Conservation (phyloP, 2,113 vertebrate species). For the Bubo bubo region DNA sequence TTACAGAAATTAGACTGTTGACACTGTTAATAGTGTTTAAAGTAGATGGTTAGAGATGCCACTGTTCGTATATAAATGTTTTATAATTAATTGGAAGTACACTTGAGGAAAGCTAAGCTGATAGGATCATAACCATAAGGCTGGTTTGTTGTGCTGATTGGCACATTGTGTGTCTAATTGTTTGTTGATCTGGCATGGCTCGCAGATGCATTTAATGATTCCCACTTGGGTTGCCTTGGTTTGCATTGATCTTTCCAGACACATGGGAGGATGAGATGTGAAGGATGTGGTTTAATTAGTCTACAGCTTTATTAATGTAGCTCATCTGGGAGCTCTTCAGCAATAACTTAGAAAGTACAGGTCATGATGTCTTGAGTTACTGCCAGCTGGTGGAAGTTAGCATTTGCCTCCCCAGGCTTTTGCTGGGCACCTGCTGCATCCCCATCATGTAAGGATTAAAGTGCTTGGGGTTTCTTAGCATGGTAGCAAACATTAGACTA, state of each 20-base stretch:
- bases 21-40: conserved; percentile 35
- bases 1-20: conserved; percentile 34
- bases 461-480: not conserved
- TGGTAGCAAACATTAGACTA: not conserved
- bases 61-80: not conserved
- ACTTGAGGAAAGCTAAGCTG: conserved; percentile 17
- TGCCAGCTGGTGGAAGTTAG: not conserved
- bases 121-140: conserved; percentile 25
- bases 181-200: conserved; percentile 9
- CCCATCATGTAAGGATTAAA: not conserved
- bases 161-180: conserved; percentile 14
- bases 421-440: not conserved
- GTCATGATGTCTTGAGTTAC: not conserved
- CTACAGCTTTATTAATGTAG: conserved; percentile 31
- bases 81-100: conserved; percentile 46
- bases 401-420: not conserved
- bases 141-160: conserved; percentile 37
- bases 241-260: conserved; percentile 40
- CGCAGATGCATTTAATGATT: conserved; percentile 38
- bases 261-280: not conserved
- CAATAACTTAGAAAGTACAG: not conserved
- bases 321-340: conserved; percentile 22
- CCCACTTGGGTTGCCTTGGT: conserved; percentile 33
- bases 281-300: conserved; percentile 47
- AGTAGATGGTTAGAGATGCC: conserved; percentile 10